Evolutionary conservation across 2,113 vertebrate genomes (phyloP).

Genomic region (Rhinogobius similis): DNA sequence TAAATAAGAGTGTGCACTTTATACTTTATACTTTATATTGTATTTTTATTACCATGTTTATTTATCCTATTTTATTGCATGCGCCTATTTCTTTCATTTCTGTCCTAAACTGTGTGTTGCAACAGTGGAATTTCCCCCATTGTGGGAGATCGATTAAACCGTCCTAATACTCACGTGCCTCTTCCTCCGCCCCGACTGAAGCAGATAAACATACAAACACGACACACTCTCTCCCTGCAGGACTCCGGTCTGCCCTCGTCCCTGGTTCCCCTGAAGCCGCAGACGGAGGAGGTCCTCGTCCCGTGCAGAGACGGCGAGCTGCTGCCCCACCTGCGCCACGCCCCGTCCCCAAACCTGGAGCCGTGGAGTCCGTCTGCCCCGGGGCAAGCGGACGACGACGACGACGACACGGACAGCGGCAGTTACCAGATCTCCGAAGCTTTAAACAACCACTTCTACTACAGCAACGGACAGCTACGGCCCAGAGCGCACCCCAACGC

Average conservation of each 20-base stretch:
- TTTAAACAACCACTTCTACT: conserved; percentile 84
- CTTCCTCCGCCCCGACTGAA: too few relatives aligned
- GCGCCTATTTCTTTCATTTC: too few relatives aligned
- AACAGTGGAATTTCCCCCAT: too few relatives aligned
- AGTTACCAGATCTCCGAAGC: conserved; percentile 79
- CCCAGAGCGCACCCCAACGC: conserved; percentile 83
- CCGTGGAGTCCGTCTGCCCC: conserved; percentile 24
- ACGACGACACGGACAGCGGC: conserved; percentile 55
- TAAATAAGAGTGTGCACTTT: too few relatives aligned
- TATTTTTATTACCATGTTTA: too few relatives aligned
- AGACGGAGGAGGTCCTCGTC: conserved; percentile 42
- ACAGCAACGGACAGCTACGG: conserved; percentile 83
- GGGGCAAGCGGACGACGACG: conserved; percentile 65
- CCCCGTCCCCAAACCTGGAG: conserved; percentile 9
- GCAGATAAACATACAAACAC: too few relatives aligned
- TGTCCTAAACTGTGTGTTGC: too few relatives aligned
- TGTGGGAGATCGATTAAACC: too few relatives aligned
- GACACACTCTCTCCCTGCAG: conserved; percentile 26
- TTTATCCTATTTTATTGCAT: too few relatives aligned
- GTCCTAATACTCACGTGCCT: too few relatives aligned
- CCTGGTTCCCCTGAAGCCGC: conserved; percentile 63
- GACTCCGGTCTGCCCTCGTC: conserved; percentile 74
- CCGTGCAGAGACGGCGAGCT: conserved; percentile 25
- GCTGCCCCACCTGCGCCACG: conserved; percentile 11
- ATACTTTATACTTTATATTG: too few relatives aligned